Conservation (phyloP, 2,113 vertebrate genomes). For the Bucco capensis region DNA sequence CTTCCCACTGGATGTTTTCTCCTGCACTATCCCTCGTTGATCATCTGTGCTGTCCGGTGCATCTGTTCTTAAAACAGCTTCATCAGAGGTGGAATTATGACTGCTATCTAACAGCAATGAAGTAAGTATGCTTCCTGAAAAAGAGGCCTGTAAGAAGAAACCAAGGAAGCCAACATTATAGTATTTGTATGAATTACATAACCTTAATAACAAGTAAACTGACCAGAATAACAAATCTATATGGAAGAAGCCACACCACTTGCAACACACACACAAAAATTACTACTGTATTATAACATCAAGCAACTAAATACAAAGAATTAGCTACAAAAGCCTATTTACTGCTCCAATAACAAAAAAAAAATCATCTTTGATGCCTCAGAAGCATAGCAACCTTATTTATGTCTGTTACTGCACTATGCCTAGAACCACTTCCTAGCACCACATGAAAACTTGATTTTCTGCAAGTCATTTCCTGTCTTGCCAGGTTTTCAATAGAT, state of each 20-base stretch:
- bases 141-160: conserved; percentile 59
- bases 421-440: neutral
- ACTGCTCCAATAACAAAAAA: neutral
- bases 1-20: conserved; percentile 50
- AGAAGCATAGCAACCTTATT: neutral
- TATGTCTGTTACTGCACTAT: neutral
- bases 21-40: conserved; percentile 61
- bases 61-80: conserved; percentile 63
- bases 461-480: neutral
- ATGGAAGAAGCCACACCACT: neutral
- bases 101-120: conserved; percentile 73
- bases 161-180: neutral
- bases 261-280: neutral
- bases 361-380: neutral
- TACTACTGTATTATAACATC: neutral
- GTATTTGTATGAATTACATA: neutral
- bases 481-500: neutral
- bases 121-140: conserved; percentile 74
- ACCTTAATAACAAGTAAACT: neutral
- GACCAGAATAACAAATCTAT: neutral
- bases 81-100: conserved; percentile 59
- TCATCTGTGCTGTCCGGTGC: conserved; percentile 82
- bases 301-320: neutral
- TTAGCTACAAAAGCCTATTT: neutral
- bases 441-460: neutral